Percentiles rank a stretch among this genome's conserved stretches.
These are phyloP conservation scores for Macrotis lagotis DNA, from an alignment of 2,113 vertebrate species.

Conservation along the genomic window DNA sequence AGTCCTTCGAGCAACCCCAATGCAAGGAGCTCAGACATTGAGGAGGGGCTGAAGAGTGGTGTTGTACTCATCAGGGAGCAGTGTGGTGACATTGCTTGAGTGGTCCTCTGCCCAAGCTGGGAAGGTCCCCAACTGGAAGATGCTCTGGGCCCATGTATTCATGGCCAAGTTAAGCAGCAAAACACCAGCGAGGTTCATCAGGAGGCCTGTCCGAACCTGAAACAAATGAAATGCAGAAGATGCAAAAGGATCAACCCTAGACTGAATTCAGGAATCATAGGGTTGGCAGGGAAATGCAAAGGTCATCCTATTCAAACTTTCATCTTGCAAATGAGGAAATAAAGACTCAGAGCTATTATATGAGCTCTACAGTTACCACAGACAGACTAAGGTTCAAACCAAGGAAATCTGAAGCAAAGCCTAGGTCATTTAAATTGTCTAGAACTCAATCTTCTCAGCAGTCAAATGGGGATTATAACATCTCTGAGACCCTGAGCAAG, in stretches of 20 bases:
- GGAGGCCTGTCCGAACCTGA: constrained; percentile 93
- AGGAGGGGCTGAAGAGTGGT: constrained; percentile 81
- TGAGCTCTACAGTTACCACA: no score
- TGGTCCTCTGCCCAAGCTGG: constrained; percentile 91
- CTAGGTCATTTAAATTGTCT: neutral
- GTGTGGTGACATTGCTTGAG: constrained; percentile 82
- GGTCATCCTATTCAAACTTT: neutral
- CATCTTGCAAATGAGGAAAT: no score
- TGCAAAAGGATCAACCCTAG: neutral
- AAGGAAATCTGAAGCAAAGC: neutral
- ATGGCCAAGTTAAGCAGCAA: constrained; percentile 92
- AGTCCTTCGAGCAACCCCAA: constrained; percentile 28
- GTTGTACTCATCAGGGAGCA: constrained; percentile 74
- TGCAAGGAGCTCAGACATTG: constrained; percentile 79
- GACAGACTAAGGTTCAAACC: neutral
- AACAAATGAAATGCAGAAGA: constrained; percentile 57
- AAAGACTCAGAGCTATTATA: no score
- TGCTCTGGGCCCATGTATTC: constrained; percentile 94
- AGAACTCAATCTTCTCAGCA: neutral
- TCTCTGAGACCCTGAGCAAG: no score
- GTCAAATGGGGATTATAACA: neutral
- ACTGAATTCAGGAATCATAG: neutral
- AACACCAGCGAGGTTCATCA: constrained; percentile 97
- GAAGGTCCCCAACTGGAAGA: constrained; percentile 91
- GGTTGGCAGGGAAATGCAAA: neutral